These are phyloP conservation scores for Strigamia transsilvanica DNA, from an alignment of 2,888 invertebrate genomes.

Conservation along the genomic window DNA sequence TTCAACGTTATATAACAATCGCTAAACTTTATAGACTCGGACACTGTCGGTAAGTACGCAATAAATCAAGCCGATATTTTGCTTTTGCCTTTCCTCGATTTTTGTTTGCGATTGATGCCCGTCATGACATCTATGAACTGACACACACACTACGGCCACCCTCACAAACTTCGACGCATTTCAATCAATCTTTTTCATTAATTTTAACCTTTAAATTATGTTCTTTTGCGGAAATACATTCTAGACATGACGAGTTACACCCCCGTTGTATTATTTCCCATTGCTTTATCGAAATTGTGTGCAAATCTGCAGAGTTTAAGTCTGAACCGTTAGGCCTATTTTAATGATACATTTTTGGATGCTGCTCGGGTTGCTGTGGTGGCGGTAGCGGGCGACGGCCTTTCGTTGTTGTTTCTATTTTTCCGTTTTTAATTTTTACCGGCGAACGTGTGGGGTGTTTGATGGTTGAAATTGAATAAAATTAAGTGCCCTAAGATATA, in stretches of 20 bases:
- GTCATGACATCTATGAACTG: conserved; percentile 57
- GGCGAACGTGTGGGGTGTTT: background rate
- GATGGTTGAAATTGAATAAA: background rate
- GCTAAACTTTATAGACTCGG: conserved; percentile 17
- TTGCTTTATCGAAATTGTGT: background rate
- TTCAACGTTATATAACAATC: conserved; percentile 23
- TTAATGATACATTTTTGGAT: conserved; percentile 1
- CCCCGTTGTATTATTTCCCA: background rate
- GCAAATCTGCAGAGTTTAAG: background rate
- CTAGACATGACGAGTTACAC: background rate
- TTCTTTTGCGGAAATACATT: background rate
- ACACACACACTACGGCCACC: conserved; percentile 54
- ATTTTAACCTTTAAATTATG: background rate
- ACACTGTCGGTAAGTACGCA: conserved; percentile 33
- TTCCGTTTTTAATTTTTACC: conserved; percentile 5
- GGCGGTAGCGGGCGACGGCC: conserved; percentile 48
- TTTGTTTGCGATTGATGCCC: conserved; percentile 52
- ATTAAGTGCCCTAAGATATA: background rate
- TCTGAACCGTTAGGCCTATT: conserved; percentile 50
- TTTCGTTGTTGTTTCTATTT: conserved; percentile 15
- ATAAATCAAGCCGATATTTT: conserved; percentile 42
- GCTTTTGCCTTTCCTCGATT: conserved; percentile 50
- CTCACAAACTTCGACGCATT: background rate
- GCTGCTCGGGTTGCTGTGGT: conserved; percentile 15
- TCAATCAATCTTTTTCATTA: conserved; percentile 10